Evolutionary conservation across 2,888 invertebrate genomes (phyloP).

Genomic region (Agrilus mali): DNA sequence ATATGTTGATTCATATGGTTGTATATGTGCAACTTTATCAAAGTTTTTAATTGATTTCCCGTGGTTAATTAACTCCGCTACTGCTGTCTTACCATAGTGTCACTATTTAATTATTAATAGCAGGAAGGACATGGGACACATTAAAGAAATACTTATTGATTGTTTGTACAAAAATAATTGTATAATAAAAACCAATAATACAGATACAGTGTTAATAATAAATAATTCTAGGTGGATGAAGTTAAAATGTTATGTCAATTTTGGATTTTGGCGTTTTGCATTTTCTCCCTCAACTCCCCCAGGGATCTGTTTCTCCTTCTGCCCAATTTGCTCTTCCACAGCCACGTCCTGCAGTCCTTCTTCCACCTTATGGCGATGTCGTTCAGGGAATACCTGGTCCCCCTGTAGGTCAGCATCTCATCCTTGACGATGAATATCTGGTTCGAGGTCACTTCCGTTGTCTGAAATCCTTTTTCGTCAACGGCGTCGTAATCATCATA

Average conservation of each 20-base stretch:
- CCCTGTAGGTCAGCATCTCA: slow-evolving; percentile 42
- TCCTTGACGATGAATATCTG: slow-evolving; percentile 35
- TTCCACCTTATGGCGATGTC: slow-evolving; percentile 56
- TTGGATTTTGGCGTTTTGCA: slow-evolving; percentile 12
- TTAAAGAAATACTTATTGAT: too few species aligned
- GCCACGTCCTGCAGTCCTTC: slow-evolving; percentile 57
- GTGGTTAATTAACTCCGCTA: too few species aligned
- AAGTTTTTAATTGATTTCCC: too few species aligned
- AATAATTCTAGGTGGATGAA: too few species aligned
- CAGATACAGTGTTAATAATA: too few species aligned
- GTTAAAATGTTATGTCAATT: neutral
- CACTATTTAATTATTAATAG: too few species aligned
- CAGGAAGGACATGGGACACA: too few species aligned
- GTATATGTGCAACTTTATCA: too few species aligned
- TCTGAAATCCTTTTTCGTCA: slow-evolving; percentile 16
- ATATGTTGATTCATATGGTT: too few species aligned
- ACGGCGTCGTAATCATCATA: slow-evolving; percentile 2
- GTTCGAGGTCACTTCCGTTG: slow-evolving; percentile 23
- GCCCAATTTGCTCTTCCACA: slow-evolving; percentile 38
- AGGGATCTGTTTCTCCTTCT: slow-evolving; percentile 23
- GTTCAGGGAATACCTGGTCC: slow-evolving; percentile 40
- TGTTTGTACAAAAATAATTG: too few species aligned
- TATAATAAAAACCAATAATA: too few species aligned
- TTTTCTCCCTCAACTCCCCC: slow-evolving; percentile 16
- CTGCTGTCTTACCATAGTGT: too few species aligned